Evolutionary conservation across 2,113 vertebrate genomes (phyloP), one percentile per base, ranked within the genome.

Genomic region (Oreocharis arfaki): DNA sequence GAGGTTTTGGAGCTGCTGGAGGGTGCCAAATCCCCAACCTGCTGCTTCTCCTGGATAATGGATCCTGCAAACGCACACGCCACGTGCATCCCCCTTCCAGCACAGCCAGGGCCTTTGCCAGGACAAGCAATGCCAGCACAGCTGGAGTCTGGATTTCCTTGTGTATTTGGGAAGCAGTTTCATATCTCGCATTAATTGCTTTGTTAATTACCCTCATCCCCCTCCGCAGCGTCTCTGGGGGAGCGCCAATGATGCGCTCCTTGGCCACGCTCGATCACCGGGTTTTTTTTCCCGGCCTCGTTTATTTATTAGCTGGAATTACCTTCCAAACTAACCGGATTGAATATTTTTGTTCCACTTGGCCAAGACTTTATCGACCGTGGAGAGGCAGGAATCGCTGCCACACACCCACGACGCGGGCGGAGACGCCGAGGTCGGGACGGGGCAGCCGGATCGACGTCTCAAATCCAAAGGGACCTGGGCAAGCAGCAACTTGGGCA

Each of bases 21-120:
- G 9, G 52, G 57, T 21, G 19, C 50, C 2, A 13, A 69, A 56
- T 12, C 13, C 75, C 61, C 5, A 0, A 2, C 9, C 11, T 6
- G 30, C 7, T n/a, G 46, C 32, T 81, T 30, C 32, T 53, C 37
- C 37, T 1, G 1, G 20, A 16, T 7, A 44, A 83, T 0, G 20
- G 89, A 33, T 21, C 50, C 68, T 2, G 1, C 41, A 27, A 39
- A 64, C 0, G 0, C 57, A 16, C 4, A 3, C 0, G 0, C 41
- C 87, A 33, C 3, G 0, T 33, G 50, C 65, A 68, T 59, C 8
- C 46, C 16, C 21, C 37, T 69, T 13, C 75, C 41, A 55, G 63
- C 65, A 41, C 2, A 2, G 52, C 37, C 35, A 59, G 61, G 42
- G 55, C 4, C 52, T 71, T 37, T 92, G 85, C 93, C 89, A 83